Base-by-base conservation (phyloP, 92 coral and sea anemone species). In the Montipora capitata region DNA sequence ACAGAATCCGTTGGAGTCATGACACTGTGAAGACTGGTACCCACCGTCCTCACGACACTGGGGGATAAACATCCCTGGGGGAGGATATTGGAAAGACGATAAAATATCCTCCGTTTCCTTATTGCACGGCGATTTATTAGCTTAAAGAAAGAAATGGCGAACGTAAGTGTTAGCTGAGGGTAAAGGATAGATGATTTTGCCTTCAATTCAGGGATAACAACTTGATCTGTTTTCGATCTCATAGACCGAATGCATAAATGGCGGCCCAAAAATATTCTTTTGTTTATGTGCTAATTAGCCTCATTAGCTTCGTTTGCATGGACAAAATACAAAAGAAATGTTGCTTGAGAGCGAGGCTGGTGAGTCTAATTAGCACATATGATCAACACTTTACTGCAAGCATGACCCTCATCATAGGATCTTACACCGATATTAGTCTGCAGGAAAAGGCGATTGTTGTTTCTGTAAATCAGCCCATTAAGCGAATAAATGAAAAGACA, bases 41-140 rank as follows among this genome's bases (percentile, higher is more conserved):
- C 87, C 72, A 79, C 96, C 96, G 35, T 90, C 89, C 3, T 68
- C 52, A 14, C 81, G 83, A 64, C 98, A 95, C 52, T 93, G 76
- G 7, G 93, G 93, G 7, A 89, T 74, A 76, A 61, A 82, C 48
- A 80, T 79, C 16, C 91, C 91, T 11, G 66, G 74, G 20, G 77
- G 78, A 51, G 77, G 73, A 62, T 27, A 3, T 12, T 74, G 58
- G 42, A 78, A 71, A 20, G 79, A 38, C n/a, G 81, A 67, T 20
- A 59, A 41, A 41, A 80, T 45, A 40, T 78, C 51, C 49, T 88
- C 18, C 3, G 38, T 62, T 52, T 69, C 58, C 69, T 84, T 59
- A 65, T 65, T 71, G 69, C 95, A 92, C 3, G 86, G 74, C 1
- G 81, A 64, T 10, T 73, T 51, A 43, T 79, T 61, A 4, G 57